Evolutionary conservation across 2,113 vertebrate species (phyloP).

Genomic region (Strix uralensis): DNA sequence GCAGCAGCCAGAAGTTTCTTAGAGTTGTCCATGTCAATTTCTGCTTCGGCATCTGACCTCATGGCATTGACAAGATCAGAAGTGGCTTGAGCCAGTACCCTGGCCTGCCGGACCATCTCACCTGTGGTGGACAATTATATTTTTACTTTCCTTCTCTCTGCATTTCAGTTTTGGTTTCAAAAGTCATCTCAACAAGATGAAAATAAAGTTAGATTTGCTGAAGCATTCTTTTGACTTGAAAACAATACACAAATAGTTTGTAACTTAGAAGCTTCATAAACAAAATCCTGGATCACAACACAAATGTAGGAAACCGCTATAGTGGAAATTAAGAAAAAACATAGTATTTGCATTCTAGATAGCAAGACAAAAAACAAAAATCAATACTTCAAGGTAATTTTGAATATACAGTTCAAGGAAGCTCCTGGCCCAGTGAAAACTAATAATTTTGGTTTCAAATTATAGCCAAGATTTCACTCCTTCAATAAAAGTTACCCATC

Average conservation of each 20-base stretch:
- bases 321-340: neutral
- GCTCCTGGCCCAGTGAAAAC: neutral
- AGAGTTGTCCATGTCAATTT: constrained; percentile 96
- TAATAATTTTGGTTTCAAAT: neutral
- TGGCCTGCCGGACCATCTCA: constrained; percentile 97
- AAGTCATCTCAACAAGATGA: neutral
- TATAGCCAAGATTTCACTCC: neutral
- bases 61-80: constrained; percentile 97
- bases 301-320: neutral
- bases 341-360: neutral
- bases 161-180: neutral
- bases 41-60: constrained; percentile 95
- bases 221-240: neutral
- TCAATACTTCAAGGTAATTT: neutral
- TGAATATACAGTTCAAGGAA: neutral
- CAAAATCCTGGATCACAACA: neutral
- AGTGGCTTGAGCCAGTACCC: constrained; percentile 96
- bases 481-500: neutral
- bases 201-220: neutral
- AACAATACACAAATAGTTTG: neutral
- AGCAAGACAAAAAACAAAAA: neutral
- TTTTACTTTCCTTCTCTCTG: neutral
- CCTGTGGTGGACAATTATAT: constrained; percentile 67
- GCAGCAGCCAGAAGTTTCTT: constrained; percentile 97
- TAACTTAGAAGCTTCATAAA: neutral